A percentile compares a stretch with the other conserved stretches of the same genome.
These are phyloP conservation scores for Benitochromis conjunctus DNA, from an alignment of 2,113 vertebrate genomes.

Conservation along the genomic window DNA sequence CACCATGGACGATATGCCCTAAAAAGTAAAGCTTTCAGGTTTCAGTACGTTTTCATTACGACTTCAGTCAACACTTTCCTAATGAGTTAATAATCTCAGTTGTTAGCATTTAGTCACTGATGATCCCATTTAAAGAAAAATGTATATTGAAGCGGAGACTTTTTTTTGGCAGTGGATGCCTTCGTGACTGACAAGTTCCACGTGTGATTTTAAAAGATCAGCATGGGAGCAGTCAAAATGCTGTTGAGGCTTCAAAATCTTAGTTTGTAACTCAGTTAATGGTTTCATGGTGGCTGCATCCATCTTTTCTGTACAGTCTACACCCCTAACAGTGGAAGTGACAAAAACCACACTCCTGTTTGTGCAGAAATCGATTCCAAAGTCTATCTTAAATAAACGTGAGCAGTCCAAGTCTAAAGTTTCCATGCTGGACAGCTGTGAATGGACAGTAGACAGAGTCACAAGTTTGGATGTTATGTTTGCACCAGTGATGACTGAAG, in stretches of 20 bases:
- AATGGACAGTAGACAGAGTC: neutral
- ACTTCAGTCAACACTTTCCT: neutral
- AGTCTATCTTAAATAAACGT: neutral
- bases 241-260: neutral
- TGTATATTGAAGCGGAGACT: neutral
- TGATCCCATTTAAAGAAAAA: neutral
- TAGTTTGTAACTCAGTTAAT: neutral
- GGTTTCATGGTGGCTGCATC: neutral
- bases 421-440: neutral
- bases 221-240: fast-evolving
- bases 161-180: neutral
- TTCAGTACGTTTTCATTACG: neutral
- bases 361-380: neutral
- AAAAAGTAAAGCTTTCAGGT: neutral
- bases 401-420: neutral
- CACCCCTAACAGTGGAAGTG: neutral
- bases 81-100: neutral
- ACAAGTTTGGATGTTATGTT: neutral
- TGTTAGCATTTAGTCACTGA: neutral
- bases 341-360: fast-evolving
- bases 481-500: neutral
- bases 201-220: neutral
- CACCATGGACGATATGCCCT: neutral
- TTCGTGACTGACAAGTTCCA: neutral
- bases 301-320: neutral